Base-by-base conservation (phyloP, 2,797 vertebrate species). In the Enoplosus armatus region DNA sequence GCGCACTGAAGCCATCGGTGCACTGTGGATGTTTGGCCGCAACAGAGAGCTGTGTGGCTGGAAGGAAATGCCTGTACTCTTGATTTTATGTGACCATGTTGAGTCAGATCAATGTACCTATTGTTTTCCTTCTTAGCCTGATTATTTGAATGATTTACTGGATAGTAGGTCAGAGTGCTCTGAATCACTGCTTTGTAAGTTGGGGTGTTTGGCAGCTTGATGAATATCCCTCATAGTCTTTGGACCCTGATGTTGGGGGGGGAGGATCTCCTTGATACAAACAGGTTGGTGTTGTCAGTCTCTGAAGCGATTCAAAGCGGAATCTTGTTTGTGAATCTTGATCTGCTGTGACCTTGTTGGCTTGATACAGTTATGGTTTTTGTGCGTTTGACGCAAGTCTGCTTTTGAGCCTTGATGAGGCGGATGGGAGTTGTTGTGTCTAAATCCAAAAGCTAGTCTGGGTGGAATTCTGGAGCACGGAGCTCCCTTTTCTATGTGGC, bases 401-500 rank as follows among this genome's bases (percentile, higher is more conserved):
- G 6, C 14, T 71, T 37, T 27, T 26, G 35, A 8, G 33, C 2
- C 39, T 29, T 6, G 3, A 16, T n/a, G 31, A n/a, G n/a, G n/a
- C n/a, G n/a, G n/a, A n/a, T n/a, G n/a, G n/a, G n/a, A 31, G 50
- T n/a, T 37, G 29, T 31, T 43, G 8, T 27, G 27, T 45, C 3
- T 39, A 2, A 18, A 26, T n/a, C 12, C 3, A 5, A 16, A 27
- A 53, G 24, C 18, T 2, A 33, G 22, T 26, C 7, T 35, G 6
- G n/a, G n/a, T 75, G 43, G 14, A 26, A n/a, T 43, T 43, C 1
- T 54, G 61, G 45, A 3, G 14, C 3, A 4, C 61, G 69, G 74
- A 66, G 75, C 73, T 70, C 41, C 20, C 0, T 15, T 45, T 47
- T 68, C 4, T 50, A 2, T 62, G 15, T 86, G 39, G 66, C 61